These are phyloP conservation scores for Lumbricus terrestris DNA, from an alignment of 2,888 invertebrate genomes.

Conservation along the genomic window DNA sequence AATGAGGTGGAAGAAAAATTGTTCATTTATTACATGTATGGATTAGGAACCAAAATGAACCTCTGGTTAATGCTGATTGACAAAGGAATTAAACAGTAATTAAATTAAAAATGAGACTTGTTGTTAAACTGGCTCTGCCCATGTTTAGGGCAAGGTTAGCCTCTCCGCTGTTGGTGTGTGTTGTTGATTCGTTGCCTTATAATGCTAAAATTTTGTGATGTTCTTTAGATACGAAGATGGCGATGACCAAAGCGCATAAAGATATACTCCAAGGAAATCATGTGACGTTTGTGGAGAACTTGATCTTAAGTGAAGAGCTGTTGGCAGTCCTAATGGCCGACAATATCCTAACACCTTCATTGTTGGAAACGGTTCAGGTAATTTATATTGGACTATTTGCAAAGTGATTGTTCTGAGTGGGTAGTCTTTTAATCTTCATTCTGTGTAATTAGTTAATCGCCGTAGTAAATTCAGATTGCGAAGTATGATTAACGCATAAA, in stretches of 20 bases:
- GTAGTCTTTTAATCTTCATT: neutral
- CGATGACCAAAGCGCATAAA: neutral
- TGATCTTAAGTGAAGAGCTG: neutral
- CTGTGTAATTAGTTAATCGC: too few species aligned
- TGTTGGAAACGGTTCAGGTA: neutral
- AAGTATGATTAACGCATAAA: neutral
- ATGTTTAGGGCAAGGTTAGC: neutral
- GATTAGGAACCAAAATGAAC: neutral
- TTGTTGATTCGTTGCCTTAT: neutral
- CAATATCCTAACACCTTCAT: neutral
- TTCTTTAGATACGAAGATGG: neutral
- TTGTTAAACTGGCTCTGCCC: neutral
- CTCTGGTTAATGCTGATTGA: neutral
- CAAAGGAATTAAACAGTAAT: neutral
- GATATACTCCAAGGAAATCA: neutral
- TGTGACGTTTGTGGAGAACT: neutral
- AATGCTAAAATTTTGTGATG: neutral
- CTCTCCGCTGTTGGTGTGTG: neutral
- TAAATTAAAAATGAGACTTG: too few species aligned
- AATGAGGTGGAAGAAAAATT: neutral
- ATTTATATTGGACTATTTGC: neutral
- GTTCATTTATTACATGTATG: neutral
- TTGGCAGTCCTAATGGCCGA: neutral
- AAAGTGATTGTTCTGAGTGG: neutral
- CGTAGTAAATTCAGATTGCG: too few species aligned